A percentile compares a stretch with the other conserved stretches of the same genome.
These are phyloP conservation scores for human (Homo sapiens) DNA, from an alignment of 2,113 vertebrate species.

Conservation along the genomic window GRCh38 chr5:115811001-115811500, in stretches of 20 bases:
- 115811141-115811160: slow-evolving; percentile 82
- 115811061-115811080: neutral
- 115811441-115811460: neutral
- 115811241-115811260: slow-evolving; percentile 96
- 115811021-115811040: slow-evolving; percentile 19
- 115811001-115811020: slow-evolving; percentile 13
- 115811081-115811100: neutral
- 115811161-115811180: slow-evolving; percentile 96
- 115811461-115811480: neutral
- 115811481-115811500: neutral
- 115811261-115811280: slow-evolving; percentile 97
- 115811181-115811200: slow-evolving; percentile 92
- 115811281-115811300: slow-evolving; percentile 96
- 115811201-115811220: slow-evolving; percentile 92
- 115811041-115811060: neutral
- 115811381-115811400: neutral
- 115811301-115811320: slow-evolving; percentile 99
- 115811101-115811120: neutral
- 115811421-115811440: neutral
- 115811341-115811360: slow-evolving; percentile 66
- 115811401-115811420: no score
- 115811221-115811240: slow-evolving; percentile 90
- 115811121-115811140: neutral
- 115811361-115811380: neutral
- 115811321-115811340: slow-evolving; percentile 64